Conservation (phyloP, 1,140 invertebrate species). For the Cryptotermes secundus region DNA sequence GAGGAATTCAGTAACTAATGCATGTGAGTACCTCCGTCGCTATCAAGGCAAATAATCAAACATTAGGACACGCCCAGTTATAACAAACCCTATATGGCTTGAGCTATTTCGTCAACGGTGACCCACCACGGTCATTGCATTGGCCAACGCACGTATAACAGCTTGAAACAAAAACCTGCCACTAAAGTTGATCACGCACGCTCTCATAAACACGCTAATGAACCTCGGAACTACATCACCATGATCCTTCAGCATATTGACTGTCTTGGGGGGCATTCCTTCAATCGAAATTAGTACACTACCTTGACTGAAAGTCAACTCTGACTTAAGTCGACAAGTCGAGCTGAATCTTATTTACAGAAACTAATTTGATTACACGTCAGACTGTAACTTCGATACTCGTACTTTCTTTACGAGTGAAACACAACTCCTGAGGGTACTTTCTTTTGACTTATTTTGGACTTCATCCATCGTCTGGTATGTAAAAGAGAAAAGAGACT, state of each 20-base stretch:
- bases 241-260: background rate
- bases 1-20: background rate
- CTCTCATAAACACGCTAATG: background rate
- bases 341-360: too few relatives aligned
- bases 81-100: background rate
- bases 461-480: too few relatives aligned
- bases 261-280: too few relatives aligned
- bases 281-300: background rate
- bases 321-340: too few relatives aligned
- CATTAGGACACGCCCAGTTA: background rate
- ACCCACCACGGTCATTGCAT: background rate
- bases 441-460: too few relatives aligned
- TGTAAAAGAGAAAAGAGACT: too few relatives aligned
- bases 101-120: background rate
- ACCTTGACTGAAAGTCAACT: background rate
- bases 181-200: background rate
- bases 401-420: too few relatives aligned
- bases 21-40: background rate
- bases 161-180: background rate
- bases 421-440: too few relatives aligned
- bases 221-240: background rate
- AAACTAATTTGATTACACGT: too few relatives aligned
- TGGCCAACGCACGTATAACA: background rate
- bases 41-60: background rate
- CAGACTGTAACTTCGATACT: too few relatives aligned